phyloP scores from a whole-genome alignment of 2,113 vertebrate species.

The Helogale parvula region DNA sequence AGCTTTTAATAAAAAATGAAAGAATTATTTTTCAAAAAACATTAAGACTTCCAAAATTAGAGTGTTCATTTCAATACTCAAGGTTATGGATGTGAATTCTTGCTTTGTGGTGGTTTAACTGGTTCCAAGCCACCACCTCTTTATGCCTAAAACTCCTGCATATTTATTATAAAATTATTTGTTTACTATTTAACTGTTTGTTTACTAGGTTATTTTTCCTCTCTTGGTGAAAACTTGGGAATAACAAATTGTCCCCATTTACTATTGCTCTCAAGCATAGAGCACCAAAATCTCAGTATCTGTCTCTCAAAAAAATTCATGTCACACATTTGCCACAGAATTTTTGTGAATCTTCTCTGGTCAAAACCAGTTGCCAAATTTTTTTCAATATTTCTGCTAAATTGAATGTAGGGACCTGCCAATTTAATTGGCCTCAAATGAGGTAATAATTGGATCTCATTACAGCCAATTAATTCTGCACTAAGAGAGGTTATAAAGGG shows the following conservation, averaged over 20 bases:
- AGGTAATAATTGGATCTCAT: background rate
- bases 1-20: constrained; percentile 64
- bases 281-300: background rate
- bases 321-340: background rate
- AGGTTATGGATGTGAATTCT: background rate
- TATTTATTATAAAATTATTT: background rate
- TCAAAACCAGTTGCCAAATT: background rate
- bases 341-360: background rate
- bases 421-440: background rate
- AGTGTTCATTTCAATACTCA: background rate
- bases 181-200: background rate
- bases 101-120: background rate
- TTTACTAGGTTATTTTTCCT: background rate
- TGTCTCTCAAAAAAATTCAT: background rate
- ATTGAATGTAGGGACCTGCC: background rate
- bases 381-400: background rate
- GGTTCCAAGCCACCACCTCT: background rate
- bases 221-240: background rate
- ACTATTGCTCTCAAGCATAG: background rate
- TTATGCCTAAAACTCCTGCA: background rate
- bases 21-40: constrained; percentile 33
- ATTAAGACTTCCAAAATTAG: constrained; percentile 32
- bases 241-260: background rate
- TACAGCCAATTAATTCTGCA: background rate
- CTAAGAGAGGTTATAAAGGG: background rate